Percentiles rank a stretch among this genome's conserved stretches.
Evolutionary conservation across 2,888 invertebrate species (phyloP).

Genomic region (Amphiduros pacificus): DNA sequence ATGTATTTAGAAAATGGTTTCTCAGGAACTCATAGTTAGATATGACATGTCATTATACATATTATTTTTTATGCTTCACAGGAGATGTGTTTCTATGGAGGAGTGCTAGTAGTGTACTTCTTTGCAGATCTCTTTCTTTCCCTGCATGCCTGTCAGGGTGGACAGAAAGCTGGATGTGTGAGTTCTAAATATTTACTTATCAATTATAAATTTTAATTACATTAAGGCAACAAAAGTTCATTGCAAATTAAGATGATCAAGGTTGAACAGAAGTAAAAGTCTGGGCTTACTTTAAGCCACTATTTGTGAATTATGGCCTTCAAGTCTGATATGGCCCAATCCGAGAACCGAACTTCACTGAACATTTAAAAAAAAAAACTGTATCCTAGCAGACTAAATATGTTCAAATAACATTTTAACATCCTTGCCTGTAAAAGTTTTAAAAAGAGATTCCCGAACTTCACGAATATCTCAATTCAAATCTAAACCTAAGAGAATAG

Average conservation of each 20-base stretch:
- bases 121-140: slow-evolving; percentile 25
- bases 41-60: neutral
- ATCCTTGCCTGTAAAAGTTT: too few relatives aligned
- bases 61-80: too few relatives aligned
- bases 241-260: neutral
- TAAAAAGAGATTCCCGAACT: too few relatives aligned
- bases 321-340: too few relatives aligned
- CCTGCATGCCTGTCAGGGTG: slow-evolving; percentile 14
- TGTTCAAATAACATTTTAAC: too few relatives aligned
- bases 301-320: too few relatives aligned
- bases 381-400: too few relatives aligned
- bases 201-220: too few relatives aligned
- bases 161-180: slow-evolving; percentile 19
- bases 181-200: slow-evolving; percentile 15
- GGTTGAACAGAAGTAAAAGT: neutral
- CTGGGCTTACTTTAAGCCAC: neutral
- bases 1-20: neutral
- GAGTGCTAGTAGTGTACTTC: slow-evolving; percentile 21
- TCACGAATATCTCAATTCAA: too few relatives aligned
- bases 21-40: neutral
- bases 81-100: slow-evolving; percentile 22
- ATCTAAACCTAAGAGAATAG: too few relatives aligned
- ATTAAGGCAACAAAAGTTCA: too few relatives aligned
- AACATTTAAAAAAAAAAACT: neutral
- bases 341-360: neutral